Percentiles rank a stretch among this genome's conserved stretches.
phyloP scores from a whole-genome alignment of 2,113 vertebrate species.

The Prionailurus bengalensis region DNA sequence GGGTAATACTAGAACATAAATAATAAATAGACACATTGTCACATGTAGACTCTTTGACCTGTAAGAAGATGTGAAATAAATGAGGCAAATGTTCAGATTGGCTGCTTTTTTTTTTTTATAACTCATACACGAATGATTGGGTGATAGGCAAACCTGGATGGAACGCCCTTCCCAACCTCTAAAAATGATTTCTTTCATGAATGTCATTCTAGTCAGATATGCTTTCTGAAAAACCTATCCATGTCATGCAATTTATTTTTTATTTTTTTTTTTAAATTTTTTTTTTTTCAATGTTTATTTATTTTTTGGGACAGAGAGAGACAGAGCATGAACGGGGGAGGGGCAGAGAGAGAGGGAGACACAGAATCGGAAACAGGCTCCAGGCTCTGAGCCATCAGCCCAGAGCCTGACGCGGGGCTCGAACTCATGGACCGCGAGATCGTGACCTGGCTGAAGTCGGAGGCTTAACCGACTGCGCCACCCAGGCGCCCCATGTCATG shows the following conservation, averaged over 20 bases:
- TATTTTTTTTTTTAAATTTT: no score
- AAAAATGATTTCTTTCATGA: background rate
- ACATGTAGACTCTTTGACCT: background rate
- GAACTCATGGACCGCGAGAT: no score
- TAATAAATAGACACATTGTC: background rate
- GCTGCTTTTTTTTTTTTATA: background rate
- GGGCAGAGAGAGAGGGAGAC: no score
- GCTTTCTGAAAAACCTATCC: background rate
- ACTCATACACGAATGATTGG: background rate
- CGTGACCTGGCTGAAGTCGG: no score
- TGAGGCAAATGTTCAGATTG: background rate
- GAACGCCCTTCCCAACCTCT: background rate
- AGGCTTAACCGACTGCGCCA: no score
- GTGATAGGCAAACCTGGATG: background rate
- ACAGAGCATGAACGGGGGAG: no score
- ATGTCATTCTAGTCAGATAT: background rate
- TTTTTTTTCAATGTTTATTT: no score
- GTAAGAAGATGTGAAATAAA: background rate
- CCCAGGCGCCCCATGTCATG: background rate
- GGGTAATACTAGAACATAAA: background rate
- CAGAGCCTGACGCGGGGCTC: no score
- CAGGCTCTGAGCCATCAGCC: no score
- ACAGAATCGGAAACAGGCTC: no score
- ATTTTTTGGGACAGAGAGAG: no score
- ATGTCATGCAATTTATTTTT: background rate